These are phyloP conservation scores for Drosophila imparisetae DNA, from an alignment of 2,888 invertebrate species.

Conservation along the genomic window DNA sequence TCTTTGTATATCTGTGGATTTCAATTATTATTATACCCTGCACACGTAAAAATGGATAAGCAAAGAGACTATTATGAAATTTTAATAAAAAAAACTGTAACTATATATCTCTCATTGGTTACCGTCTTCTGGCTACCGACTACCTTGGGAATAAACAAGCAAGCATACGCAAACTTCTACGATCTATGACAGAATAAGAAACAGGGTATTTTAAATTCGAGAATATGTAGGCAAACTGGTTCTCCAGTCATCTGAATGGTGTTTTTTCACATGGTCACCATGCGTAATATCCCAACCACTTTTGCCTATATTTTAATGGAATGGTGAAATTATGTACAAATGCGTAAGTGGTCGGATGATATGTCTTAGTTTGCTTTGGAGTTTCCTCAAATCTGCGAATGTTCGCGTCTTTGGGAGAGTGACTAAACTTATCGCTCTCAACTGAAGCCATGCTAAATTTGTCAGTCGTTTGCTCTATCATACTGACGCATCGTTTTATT, in stretches of 20 bases:
- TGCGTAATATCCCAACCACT: slow-evolving; percentile 12
- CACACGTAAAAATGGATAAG: background rate
- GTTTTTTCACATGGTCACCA: background rate
- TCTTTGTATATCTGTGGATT: background rate
- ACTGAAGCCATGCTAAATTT: background rate
- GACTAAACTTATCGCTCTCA: background rate
- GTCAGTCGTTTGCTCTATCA: slow-evolving; percentile 1
- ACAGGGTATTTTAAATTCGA: background rate
- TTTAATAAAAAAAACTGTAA: background rate
- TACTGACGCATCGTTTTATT: slow-evolving; percentile 26
- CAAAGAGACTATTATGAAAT: background rate
- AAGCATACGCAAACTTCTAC: background rate
- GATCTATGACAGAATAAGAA: background rate
- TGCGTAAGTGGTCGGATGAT: slow-evolving; percentile 6
- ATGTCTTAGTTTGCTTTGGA: background rate
- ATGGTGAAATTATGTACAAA: slow-evolving; percentile 5
- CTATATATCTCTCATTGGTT: background rate
- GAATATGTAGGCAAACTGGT: slow-evolving; percentile 16
- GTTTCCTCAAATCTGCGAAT: background rate
- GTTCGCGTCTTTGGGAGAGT: background rate
- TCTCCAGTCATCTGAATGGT: background rate
- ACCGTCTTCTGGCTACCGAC: background rate
- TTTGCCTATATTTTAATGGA: background rate
- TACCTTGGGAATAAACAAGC: background rate
- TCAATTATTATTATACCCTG: background rate